Base-by-base conservation (phyloP, 2,888 invertebrate genomes). In the Pandemis corylana region DNA sequence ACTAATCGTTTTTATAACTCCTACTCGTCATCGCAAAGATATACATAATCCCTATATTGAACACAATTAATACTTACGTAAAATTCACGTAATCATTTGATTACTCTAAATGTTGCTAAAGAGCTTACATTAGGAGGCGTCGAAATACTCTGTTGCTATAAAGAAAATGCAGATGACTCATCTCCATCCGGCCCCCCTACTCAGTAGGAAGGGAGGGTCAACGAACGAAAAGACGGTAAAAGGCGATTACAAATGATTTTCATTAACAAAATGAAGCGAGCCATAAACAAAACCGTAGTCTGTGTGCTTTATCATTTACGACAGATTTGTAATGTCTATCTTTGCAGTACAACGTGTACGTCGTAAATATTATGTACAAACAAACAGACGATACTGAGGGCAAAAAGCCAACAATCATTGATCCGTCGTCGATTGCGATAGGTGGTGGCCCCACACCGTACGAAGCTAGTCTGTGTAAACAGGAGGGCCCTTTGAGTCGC, bases 401-500 rank as follows among this genome's bases (percentile, higher is more conserved):
- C 70, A 75, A 61, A 76, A 76, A 65, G 68, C 72, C 72, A 76
- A 72, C 72, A 71, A 76, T 72, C 76, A 76, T 76, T 72, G 72
- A 76, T 76, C 76, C 76, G 72, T 72, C 72, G 59, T 76, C 76
- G 61, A 76, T 72, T 76, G 65, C 76, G 61, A 72, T 76, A 76
- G 68, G 65, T 66, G 64, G 59, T 75, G 71, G 64, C 71, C 69
- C 62, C 72, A 65, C 64, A 41, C 61, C 62, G 70, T 70, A 75
- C 67, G 66, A 15, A 75, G 44, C 20, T 42, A 44, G 62, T 76
- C 81, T 80, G 80, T 81, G 82, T 84, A 85, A 84, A 85, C 84
- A 84, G 76, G 72, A 81, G 80, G 76, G 79, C 83, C 82, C 85
- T 85, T 86, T 84, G 84, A 84, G 79, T 78, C 77, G 80, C 71